Evolutionary conservation across 2,888 invertebrate species (phyloP).

Genomic region (Limnephilus lunatus): DNA sequence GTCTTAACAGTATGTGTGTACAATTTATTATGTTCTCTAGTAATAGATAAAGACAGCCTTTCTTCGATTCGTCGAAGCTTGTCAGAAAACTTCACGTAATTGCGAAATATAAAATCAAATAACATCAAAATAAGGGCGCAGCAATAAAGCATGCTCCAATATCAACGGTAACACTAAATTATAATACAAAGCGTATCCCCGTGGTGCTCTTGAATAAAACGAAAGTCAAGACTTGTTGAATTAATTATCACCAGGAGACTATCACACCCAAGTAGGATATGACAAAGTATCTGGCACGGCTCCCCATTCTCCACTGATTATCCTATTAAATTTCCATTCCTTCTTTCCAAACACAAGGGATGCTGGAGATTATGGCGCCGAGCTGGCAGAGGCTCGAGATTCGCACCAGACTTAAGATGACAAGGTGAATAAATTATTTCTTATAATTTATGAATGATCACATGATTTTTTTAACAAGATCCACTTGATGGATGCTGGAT

Average conservation of each 20-base stretch:
- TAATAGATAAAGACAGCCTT: neutral
- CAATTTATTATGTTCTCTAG: no score
- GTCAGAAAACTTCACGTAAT: neutral
- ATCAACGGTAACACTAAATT: neutral
- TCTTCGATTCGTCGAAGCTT: neutral
- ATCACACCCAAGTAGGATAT: neutral
- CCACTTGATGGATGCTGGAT: neutral
- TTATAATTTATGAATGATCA: neutral
- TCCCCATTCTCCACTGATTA: neutral
- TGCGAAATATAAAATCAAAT: neutral
- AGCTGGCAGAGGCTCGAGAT: neutral
- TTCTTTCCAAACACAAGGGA: neutral
- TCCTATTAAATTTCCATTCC: neutral
- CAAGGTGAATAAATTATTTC: neutral
- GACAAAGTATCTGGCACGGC: slow-evolving; percentile 2
- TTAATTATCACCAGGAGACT: neutral
- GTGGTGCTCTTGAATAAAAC: neutral
- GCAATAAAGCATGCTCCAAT: neutral
- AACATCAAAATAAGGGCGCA: neutral
- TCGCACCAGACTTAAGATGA: neutral
- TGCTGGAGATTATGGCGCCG: neutral
- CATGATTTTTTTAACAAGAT: neutral
- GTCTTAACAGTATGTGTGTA: no score
- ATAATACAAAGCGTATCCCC: neutral
- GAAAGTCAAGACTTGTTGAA: neutral